Base-by-base conservation (phyloP, 2,113 vertebrate genomes). In the Anguilla rostrata region DNA sequence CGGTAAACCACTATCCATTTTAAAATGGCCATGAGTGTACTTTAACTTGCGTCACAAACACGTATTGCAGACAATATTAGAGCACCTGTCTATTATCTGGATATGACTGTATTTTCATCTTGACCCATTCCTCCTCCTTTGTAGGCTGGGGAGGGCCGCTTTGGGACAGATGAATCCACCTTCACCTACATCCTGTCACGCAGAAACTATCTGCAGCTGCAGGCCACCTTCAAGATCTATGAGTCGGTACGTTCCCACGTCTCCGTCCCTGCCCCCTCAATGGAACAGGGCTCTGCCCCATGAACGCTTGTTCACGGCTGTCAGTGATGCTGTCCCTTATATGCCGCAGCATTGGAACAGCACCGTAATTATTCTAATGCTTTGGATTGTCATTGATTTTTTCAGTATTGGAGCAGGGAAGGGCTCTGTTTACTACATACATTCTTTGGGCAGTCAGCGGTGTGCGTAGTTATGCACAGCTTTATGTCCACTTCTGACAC, bases 111-210 rank as follows among this genome's bases (percentile, higher is more conserved):
- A 6, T 71, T 20, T 15, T 57, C 5, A 57, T 85, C 78, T 39
- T 22, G 60, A 22, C 20, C 60, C 81, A 9, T 26, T 43, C 78
- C 14, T 14, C 14, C 2, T 5, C 11, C 2, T 78, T 2, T 39
- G 29, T 84, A 96, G 95, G 95, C 95, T 3, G 95, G 95, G 1
- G 95, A 96, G 88, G 93, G 90, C 5, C 0, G 90, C 20, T 95
- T 96, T 53, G 95, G 95, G 56, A 96, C 95, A 0, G 95, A 96
- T 9, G 95, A 96, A 90, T 95, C 94, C n/a, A 94, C 94, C n/a
- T 95, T 96, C 90, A 96, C 86, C 90, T 86, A 87, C 90, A 88
- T 95, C 82, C 92, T 96, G 91, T 94, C 94, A 84, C 87, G 90
- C 88, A 95, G 95, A 71, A 96, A 96, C 86, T 95, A 96, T 91